phyloP scores from a whole-genome alignment of 2,888 invertebrate species.

The Polyommatus iphigenia region DNA sequence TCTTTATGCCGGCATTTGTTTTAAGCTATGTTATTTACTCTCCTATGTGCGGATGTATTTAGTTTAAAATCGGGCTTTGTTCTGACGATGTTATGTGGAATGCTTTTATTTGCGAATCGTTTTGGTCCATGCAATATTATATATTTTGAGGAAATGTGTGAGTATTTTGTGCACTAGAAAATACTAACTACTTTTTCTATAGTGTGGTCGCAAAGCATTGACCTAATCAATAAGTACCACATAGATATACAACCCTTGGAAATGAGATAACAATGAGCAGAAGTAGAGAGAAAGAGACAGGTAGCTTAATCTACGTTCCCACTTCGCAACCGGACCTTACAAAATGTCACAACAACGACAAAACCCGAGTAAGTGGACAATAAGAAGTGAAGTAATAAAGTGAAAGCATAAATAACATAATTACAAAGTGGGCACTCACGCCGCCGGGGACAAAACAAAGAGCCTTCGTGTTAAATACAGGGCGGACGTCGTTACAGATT shows the following conservation, averaged over 20 bases:
- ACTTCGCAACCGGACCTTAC: not conserved
- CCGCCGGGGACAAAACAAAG: not conserved
- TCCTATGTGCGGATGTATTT: not conserved
- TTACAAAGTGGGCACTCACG: not conserved
- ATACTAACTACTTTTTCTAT: too few relatives aligned
- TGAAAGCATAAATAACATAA: constrained; percentile 15
- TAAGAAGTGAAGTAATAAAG: constrained; percentile 4
- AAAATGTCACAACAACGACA: not conserved
- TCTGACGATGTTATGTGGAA: not conserved
- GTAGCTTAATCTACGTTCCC: not conserved
- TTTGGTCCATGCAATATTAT: not conserved
- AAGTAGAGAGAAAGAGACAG: not conserved
- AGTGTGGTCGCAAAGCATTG: too few relatives aligned
- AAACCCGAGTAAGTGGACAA: not conserved
- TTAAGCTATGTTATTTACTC: not conserved
- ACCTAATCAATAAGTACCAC: too few relatives aligned
- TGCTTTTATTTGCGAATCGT: not conserved
- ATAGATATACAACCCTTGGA: too few relatives aligned
- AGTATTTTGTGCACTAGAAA: not conserved
- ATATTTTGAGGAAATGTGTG: not conserved
- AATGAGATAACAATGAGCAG: not conserved
- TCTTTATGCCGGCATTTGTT: constrained; percentile 5
- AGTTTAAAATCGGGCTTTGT: constrained; percentile 4
- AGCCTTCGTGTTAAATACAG: not conserved
- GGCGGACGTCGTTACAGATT: not conserved